Conservation (phyloP, 2,113 vertebrate genomes). For the Phaethornis superciliosus region DNA sequence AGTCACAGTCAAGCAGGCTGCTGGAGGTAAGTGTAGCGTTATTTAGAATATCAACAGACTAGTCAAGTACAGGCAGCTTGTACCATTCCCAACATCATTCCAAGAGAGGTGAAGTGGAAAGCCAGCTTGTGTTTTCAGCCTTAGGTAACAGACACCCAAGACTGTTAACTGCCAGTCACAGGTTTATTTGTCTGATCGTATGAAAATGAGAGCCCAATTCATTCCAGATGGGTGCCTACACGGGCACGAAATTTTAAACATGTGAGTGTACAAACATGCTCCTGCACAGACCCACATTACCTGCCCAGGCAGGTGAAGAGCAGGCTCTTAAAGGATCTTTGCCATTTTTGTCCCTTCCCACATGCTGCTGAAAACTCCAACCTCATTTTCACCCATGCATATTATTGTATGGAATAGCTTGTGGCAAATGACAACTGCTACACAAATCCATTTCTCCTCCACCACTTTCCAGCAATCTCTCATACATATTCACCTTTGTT, state of each 20-base stretch:
- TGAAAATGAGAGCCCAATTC: not conserved
- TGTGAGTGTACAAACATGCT: not conserved
- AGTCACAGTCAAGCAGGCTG: not conserved
- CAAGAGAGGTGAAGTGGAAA: constrained; percentile 7
- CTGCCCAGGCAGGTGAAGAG: not conserved
- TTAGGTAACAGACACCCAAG: not conserved
- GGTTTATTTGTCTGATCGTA: not conserved
- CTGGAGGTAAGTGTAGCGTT: not conserved
- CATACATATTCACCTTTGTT: not conserved
- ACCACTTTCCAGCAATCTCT: not conserved
- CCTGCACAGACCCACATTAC: not conserved
- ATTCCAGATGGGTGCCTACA: not conserved
- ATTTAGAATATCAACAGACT: rapidly evolving
- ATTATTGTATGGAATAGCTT: not conserved
- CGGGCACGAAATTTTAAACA: not conserved
- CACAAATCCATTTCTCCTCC: not conserved
- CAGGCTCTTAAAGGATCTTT: not conserved
- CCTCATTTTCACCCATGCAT: not conserved
- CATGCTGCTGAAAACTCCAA: not conserved
- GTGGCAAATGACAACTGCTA: not conserved
- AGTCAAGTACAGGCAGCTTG: not conserved
- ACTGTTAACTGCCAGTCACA: not conserved
- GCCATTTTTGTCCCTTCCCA: not conserved
- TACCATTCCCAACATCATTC: not conserved
- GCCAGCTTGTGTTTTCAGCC: not conserved